These are phyloP conservation scores for Hyperopisus bebe DNA, from an alignment of 2,113 vertebrate species.

Conservation along the genomic window DNA sequence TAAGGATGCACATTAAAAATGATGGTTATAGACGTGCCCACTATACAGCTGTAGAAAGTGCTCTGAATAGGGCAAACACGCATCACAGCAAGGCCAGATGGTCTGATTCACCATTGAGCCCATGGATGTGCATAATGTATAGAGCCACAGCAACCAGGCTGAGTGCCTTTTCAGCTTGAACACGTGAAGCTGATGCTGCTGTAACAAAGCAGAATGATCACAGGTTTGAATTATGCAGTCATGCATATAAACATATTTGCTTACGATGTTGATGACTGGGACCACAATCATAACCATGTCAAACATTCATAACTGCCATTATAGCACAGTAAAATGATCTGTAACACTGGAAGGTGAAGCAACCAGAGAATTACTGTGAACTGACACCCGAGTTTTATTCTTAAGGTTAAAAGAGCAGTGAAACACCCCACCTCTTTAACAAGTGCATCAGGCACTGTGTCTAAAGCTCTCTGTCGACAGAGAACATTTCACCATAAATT, in stretches of 20 bases:
- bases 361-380: neutral
- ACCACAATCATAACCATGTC: neutral
- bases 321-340: neutral
- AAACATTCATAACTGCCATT: neutral
- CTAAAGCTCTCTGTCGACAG: neutral
- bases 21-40: neutral
- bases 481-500: neutral
- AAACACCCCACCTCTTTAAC: neutral
- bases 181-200: neutral
- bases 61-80: conserved; percentile 36
- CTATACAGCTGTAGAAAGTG: neutral
- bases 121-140: conserved; percentile 49
- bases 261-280: neutral
- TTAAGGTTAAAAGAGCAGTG: neutral
- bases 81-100: conserved; percentile 18
- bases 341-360: neutral
- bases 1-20: neutral
- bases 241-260: neutral
- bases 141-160: conserved; percentile 62
- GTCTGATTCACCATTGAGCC: conserved; percentile 12
- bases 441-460: neutral
- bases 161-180: conserved; percentile 40
- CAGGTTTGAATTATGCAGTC: neutral
- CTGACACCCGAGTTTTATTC: neutral
- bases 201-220: neutral